phyloP scores from a whole-genome alignment of 2,113 vertebrate genomes.

The Carollia perspicillata region DNA sequence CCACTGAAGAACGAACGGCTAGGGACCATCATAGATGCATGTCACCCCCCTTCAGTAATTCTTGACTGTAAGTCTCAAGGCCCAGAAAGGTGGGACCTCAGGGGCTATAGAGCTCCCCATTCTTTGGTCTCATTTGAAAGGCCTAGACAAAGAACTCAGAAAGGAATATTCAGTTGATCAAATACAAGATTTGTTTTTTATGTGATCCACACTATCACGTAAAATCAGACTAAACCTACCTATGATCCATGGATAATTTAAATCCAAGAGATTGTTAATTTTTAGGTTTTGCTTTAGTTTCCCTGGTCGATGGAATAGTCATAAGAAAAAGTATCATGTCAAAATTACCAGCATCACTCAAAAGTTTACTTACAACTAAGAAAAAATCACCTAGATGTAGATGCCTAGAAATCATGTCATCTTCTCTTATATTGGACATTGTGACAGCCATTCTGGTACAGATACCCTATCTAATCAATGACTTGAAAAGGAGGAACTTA shows the following conservation, averaged over 20 bases:
- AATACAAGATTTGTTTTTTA: constrained; percentile 27
- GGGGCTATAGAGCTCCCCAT: not conserved
- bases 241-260: not conserved
- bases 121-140: not conserved
- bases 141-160: not conserved
- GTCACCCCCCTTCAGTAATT: not conserved
- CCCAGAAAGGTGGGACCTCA: not conserved
- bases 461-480: not conserved
- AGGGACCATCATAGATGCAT: not conserved
- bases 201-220: not conserved
- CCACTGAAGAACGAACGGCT: not conserved
- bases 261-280: not conserved
- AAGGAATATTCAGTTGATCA: not conserved
- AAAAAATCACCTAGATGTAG: not conserved
- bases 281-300: constrained; percentile 35
- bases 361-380: constrained; percentile 4
- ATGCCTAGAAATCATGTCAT: not conserved
- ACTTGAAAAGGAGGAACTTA: not conserved
- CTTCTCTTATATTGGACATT: not conserved
- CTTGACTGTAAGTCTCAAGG: not conserved
- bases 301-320: not conserved
- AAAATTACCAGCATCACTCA: not conserved
- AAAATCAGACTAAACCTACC: constrained; percentile 13
- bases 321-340: not conserved
- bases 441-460: not conserved